These are phyloP conservation scores for Rhinoraja longicauda DNA, from an alignment of 2,797 vertebrate species.

Conservation along the genomic window DNA sequence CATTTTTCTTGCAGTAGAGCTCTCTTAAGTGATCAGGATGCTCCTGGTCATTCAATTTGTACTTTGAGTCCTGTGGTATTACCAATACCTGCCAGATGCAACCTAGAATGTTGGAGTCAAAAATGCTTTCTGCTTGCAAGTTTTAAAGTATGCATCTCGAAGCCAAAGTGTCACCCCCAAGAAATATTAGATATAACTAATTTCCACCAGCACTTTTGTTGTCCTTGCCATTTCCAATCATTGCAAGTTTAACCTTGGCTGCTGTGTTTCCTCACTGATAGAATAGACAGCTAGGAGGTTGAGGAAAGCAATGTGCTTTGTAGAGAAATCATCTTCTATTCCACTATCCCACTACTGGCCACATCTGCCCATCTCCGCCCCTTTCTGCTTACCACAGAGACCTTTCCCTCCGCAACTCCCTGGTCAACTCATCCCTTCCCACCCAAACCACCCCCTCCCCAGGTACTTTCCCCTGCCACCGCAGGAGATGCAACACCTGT, in stretches of 20 bases:
- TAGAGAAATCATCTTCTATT: not conserved
- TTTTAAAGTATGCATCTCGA: not conserved
- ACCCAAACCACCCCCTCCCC: too few species aligned
- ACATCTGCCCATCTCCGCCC: too few species aligned
- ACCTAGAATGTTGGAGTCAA: not conserved
- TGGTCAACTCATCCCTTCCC: too few species aligned
- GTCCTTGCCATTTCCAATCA: not conserved
- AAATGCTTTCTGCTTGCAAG: not conserved
- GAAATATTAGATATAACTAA: not conserved
- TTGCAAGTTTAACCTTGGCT: not conserved
- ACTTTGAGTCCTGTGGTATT: not conserved
- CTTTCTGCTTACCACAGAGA: too few species aligned
- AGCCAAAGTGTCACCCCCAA: not conserved
- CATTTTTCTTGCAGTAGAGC: not conserved
- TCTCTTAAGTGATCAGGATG: not conserved
- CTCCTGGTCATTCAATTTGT: too few species aligned
- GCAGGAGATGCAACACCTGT: too few species aligned
- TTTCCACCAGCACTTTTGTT: not conserved
- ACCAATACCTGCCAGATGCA: not conserved
- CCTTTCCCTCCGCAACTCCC: too few species aligned
- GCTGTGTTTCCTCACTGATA: not conserved
- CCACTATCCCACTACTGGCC: too few species aligned
- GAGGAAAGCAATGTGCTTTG: not conserved
- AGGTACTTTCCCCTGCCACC: too few species aligned
- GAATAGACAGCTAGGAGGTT: not conserved